Conservation (phyloP, 1,140 invertebrate genomes). For the Laodelphax striatellus region DNA sequence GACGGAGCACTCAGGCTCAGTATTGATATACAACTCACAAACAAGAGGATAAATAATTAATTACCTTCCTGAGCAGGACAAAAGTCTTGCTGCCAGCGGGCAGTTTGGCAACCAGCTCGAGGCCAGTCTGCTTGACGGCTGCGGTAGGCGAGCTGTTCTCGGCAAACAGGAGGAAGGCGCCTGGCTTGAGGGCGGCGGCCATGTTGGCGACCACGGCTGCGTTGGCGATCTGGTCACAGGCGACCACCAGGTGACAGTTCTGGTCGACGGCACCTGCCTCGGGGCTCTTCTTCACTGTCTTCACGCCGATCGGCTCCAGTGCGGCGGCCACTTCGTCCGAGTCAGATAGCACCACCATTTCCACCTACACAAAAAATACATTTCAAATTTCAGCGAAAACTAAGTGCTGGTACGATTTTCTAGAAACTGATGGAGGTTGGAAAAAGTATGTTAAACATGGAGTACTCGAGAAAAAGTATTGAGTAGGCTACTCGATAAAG, state of each 20-base stretch:
- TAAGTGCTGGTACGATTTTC: no score
- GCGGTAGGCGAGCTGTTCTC: conserved; percentile 47
- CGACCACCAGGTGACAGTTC: conserved; percentile 52
- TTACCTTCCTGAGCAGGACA: conserved; percentile 42
- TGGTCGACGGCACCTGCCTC: conserved; percentile 37
- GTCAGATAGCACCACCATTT: background rate
- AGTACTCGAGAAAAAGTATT: no score
- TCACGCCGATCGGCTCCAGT: conserved; percentile 42
- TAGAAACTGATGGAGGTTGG: no score
- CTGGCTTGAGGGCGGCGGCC: conserved; percentile 45
- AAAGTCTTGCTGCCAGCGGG: conserved; percentile 42
- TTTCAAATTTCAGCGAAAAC: no score
- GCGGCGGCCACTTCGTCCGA: conserved; percentile 25
- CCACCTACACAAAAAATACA: background rate
- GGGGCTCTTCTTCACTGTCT: conserved; percentile 42
- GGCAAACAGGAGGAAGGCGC: conserved; percentile 67
- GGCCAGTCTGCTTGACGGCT: conserved; percentile 33
- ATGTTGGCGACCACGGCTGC: conserved; percentile 40
- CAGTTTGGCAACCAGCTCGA: conserved; percentile 42
- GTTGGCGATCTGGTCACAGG: conserved; percentile 39
- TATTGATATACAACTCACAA: no score
- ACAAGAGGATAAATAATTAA: no score
- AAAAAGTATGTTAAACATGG: no score
- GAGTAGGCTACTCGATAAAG: no score
- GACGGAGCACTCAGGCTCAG: no score